Conservation (phyloP, 2,797 vertebrate species). For the Craterocephalus amniculus region DNA sequence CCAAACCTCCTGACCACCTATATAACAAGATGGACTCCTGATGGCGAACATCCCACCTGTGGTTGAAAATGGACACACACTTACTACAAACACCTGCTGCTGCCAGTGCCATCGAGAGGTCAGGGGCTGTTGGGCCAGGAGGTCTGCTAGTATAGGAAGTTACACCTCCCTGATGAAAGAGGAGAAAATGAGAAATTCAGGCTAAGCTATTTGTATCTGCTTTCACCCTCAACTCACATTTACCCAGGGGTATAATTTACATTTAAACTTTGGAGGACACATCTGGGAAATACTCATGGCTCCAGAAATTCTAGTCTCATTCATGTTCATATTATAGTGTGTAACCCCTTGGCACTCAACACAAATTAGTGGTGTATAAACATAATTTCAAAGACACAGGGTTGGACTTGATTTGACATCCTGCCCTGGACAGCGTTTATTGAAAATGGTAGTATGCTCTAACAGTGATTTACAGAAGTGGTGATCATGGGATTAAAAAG, state of each 20-base stretch:
- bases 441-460: conserved; percentile 22
- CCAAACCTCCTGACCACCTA: not conserved
- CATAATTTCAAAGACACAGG: conserved; percentile 56
- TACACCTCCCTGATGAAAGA: conserved; percentile 22
- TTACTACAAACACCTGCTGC: conserved; percentile 28
- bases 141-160: conserved; percentile 28
- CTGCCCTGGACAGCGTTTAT: conserved; percentile 37
- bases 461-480: conserved; percentile 21
- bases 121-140: conserved; percentile 6
- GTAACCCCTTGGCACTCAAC: conserved; percentile 55
- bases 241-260: conserved; percentile 67
- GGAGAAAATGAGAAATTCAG: conserved; percentile 18
- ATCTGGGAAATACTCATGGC: conserved; percentile 57
- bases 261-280: conserved; percentile 61
- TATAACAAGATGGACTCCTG: conserved; percentile 16
- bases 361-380: conserved; percentile 65
- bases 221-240: conserved; percentile 65
- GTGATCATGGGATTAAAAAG: conserved; percentile 5
- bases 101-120: conserved; percentile 24
- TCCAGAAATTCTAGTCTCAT: conserved; percentile 58
- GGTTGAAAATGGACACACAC: conserved; percentile 21
- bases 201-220: conserved; percentile 41
- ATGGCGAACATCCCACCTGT: not conserved
- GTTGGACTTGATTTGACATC: conserved; percentile 50
- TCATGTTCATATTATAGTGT: conserved; percentile 56